phyloP scores from a whole-genome alignment of 2,113 vertebrate genomes.

The Psophia crepitans region DNA sequence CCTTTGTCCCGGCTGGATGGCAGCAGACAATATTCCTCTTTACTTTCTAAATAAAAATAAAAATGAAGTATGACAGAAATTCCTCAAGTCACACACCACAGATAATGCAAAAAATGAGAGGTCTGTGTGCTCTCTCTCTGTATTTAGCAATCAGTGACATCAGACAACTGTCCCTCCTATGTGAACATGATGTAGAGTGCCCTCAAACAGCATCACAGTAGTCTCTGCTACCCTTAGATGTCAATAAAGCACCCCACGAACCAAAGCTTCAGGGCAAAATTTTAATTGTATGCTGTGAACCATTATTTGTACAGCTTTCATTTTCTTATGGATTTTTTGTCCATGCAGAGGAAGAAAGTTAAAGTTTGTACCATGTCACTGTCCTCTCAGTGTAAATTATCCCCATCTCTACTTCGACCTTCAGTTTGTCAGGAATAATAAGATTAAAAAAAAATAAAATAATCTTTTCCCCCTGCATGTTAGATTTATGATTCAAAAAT shows the following conservation, averaged over 20 bases:
- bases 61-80: not conserved
- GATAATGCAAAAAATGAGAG: not conserved
- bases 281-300: not conserved
- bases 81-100: not conserved
- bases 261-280: not conserved
- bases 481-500: not conserved
- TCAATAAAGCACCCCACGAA: not conserved
- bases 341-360: not conserved
- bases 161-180: not conserved
- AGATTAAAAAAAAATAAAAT: not conserved
- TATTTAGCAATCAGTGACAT: not conserved
- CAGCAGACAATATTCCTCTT: not conserved
- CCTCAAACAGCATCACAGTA: not conserved
- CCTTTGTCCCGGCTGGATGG: not conserved
- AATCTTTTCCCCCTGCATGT: not conserved
- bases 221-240: not conserved
- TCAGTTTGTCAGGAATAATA: not conserved
- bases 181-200: not conserved
- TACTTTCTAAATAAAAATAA: not conserved
- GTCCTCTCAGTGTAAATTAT: not conserved
- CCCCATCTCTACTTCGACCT: not conserved
- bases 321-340: not conserved
- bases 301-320: not conserved
- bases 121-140: accelerated
- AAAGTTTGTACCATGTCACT: not conserved